phyloP scores from a whole-genome alignment of 2,113 vertebrate species.

The Limanda limanda region DNA sequence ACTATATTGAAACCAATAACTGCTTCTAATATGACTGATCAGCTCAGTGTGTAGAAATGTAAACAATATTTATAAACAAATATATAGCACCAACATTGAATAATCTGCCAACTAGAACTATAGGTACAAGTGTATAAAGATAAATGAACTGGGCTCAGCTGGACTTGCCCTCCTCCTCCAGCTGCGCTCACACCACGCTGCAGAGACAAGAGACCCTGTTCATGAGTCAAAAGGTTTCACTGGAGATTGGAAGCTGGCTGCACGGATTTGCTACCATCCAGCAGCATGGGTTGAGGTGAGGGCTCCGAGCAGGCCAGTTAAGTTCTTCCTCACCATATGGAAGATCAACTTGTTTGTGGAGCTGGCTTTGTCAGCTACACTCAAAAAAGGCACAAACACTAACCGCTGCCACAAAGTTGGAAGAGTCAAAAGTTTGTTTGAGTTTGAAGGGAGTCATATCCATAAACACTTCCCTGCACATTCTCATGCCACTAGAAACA shows the following conservation, averaged over 20 bases:
- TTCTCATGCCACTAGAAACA: background rate
- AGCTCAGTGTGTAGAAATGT: too few relatives aligned
- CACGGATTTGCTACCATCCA: background rate
- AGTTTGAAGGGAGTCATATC: background rate
- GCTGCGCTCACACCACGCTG: too few relatives aligned
- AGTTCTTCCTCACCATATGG: background rate
- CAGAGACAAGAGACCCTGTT: background rate
- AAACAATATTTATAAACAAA: background rate
- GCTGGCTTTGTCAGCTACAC: background rate
- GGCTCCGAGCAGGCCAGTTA: background rate
- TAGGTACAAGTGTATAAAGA: background rate
- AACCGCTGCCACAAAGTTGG: background rate
- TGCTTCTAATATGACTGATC: background rate
- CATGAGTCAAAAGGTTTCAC: background rate
- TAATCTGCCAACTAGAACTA: background rate
- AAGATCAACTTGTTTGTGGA: background rate
- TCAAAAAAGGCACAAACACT: background rate
- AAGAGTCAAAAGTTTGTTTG: too few relatives aligned
- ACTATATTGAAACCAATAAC: background rate
- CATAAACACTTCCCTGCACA: background rate
- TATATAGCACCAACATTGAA: background rate
- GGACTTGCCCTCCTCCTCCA: too few relatives aligned
- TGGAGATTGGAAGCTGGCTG: background rate
- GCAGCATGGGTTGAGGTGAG: background rate
- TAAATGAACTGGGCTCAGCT: background rate